Evolutionary conservation across 1,140 invertebrate genomes (phyloP), one percentile per base, ranked within the genome.

Genomic region (Drosophila willistoni): DNA sequence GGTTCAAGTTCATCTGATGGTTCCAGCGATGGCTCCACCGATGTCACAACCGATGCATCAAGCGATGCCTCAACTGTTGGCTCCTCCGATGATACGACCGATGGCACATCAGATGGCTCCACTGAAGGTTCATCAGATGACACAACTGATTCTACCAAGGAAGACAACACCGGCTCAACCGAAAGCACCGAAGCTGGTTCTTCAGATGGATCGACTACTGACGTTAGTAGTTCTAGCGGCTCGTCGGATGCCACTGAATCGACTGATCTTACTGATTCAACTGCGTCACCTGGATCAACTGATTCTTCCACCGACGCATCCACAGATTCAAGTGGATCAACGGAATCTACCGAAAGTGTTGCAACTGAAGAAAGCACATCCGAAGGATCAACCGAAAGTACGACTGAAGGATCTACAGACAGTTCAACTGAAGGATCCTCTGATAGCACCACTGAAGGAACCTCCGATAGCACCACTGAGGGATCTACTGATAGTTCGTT

Each of bases 401-500:
- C 60, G 44, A 77, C 73, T 39, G 75, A 69, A 1, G 79, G 68
- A 13, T 64, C 75, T 13, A 71, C 70, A 3, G 55, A 55, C 17
- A 73, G 70, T 25, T 41, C 71, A 42, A 51, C 64, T 25, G 44
- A 12, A n/a, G 71, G 72, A 0, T 42, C 81, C 1, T 60, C 81
- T 7, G 81, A 59, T 10, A 56, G 61, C 34, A 60, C 47, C 25
- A 56, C 60, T 54, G 39, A 44, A 7, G 62, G 14, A 64, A 56
- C 73, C 5, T 55, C 76, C 5, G 73, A 71, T 12, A 36, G 42
- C 3, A 68, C 64, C 12, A 67, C 61, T 2, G 61, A 63, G 10
- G 54, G 41, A 13, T 78, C 83, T 1, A 78, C 83, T 0, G 80
- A 77, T 2, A 81, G 73, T 14, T 76, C 90, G 3, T 39, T 74